Evolutionary conservation across 2,797 vertebrate genomes (phyloP).

Genomic region (Prunella strophiata): DNA sequence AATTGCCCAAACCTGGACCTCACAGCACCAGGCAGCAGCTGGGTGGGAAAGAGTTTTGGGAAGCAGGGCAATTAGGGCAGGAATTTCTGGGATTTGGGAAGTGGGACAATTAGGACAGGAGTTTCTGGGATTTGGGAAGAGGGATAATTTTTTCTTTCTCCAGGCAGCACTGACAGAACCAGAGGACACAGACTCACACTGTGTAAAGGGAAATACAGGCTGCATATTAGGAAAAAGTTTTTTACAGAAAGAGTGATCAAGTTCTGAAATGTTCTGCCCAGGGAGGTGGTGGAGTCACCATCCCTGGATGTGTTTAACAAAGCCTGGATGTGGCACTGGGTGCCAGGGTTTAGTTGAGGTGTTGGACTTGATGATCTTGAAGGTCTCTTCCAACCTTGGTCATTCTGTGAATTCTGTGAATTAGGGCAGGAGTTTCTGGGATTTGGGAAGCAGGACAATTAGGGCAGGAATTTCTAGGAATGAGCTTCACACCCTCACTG

Average conservation of each 20-base stretch:
- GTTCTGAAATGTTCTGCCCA: fast-evolving
- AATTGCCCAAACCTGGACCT: neutral
- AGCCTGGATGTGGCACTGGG: neutral
- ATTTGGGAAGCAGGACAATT: neutral
- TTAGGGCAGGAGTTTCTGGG: neutral
- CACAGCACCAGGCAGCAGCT: fast-evolving
- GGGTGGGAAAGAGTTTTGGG: neutral
- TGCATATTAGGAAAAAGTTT: neutral
- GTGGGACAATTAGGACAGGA: neutral
- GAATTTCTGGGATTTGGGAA: neutral
- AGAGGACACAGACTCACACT: neutral
- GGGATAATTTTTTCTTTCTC: neutral
- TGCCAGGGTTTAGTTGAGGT: fast-evolving
- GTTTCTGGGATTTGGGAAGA: neutral
- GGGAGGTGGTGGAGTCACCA: neutral
- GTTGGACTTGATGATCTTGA: neutral
- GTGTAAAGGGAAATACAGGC: neutral
- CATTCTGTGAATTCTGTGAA: neutral
- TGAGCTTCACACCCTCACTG: neutral
- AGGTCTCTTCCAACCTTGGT: neutral
- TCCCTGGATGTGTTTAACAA: neutral
- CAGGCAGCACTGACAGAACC: neutral
- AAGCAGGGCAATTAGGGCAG: neutral
- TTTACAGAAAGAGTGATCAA: neutral
- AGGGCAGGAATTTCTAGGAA: neutral